Evolutionary conservation across 2,888 invertebrate species (phyloP).

Genomic region (Yponomeuta sedellus): DNA sequence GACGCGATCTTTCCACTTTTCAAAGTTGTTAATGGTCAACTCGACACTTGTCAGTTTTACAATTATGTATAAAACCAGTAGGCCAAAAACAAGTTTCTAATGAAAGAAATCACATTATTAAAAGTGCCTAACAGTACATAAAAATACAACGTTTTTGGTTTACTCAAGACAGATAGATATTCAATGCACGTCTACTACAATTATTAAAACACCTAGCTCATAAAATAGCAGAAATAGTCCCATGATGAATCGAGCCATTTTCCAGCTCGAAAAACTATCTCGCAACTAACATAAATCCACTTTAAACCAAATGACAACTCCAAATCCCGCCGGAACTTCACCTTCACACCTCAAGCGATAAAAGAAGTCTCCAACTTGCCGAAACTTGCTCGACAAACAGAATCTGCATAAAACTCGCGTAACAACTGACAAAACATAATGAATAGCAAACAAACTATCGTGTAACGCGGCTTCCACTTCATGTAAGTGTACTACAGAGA

Average conservation of each 20-base stretch:
- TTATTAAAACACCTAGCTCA: too few species aligned
- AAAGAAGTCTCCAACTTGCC: background rate
- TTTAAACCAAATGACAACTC: background rate
- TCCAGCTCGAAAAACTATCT: background rate
- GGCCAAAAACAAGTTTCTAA: too few species aligned
- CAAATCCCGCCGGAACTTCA: background rate
- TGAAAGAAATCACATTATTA: too few species aligned
- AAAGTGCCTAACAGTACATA: too few species aligned
- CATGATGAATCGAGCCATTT: background rate
- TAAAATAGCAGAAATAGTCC: too few species aligned
- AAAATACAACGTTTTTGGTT: too few species aligned
- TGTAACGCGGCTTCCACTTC: background rate
- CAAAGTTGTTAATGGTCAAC: too few species aligned
- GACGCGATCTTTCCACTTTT: too few species aligned
- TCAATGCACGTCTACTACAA: too few species aligned
- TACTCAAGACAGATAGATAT: too few species aligned
- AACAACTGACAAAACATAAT: constrained; percentile 3
- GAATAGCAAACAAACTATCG: constrained; percentile 3
- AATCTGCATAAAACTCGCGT: constrained; percentile 3
- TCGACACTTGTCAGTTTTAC: too few species aligned
- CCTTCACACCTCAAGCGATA: background rate
- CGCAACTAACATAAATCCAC: background rate
- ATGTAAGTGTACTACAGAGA: background rate
- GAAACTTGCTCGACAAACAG: background rate
- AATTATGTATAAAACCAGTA: too few species aligned